Conservation (phyloP, 1,140 invertebrate genomes). For the Acromyrmex heyeri region DNA sequence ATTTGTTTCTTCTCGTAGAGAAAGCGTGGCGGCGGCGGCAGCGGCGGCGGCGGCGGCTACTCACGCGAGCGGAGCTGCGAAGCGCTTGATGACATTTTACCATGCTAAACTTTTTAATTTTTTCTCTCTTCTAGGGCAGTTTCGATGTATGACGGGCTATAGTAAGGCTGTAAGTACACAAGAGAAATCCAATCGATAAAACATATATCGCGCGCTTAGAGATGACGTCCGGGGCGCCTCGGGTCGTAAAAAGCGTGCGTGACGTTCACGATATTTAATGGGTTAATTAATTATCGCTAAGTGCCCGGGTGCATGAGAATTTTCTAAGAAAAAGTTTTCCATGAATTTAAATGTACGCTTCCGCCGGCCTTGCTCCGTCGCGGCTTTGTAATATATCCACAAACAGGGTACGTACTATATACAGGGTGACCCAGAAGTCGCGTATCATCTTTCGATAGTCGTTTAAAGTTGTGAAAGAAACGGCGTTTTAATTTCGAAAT, state of each 20-base stretch:
- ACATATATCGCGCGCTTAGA: conserved; percentile 60
- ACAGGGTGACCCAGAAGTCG: conserved; percentile 9
- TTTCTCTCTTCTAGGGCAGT: conserved; percentile 62
- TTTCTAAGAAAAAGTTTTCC: conserved; percentile 64
- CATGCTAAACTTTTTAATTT: conserved; percentile 57
- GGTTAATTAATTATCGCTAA: conserved; percentile 65
- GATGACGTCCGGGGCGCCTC: conserved; percentile 58
- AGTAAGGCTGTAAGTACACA: conserved; percentile 63
- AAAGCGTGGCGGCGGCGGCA: background rate
- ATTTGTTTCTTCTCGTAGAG: conserved; percentile 22
- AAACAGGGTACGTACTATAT: conserved; percentile 28
- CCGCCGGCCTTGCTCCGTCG: conserved; percentile 18
- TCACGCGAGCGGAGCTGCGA: conserved; percentile 39
- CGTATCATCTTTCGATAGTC: background rate
- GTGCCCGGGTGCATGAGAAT: conserved; percentile 58
- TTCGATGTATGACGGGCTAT: conserved; percentile 63
- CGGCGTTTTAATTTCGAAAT: background rate
- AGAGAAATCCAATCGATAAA: conserved; percentile 62
- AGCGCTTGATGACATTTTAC: conserved; percentile 64
- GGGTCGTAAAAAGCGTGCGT: conserved; percentile 61
- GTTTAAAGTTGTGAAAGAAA: background rate
- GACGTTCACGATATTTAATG: conserved; percentile 60
- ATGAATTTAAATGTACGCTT: conserved; percentile 57
- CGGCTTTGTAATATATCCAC: conserved; percentile 27
- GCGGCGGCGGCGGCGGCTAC: background rate